These are phyloP conservation scores for Nomada fucata DNA, from an alignment of 2,888 invertebrate genomes.

Conservation along the genomic window DNA sequence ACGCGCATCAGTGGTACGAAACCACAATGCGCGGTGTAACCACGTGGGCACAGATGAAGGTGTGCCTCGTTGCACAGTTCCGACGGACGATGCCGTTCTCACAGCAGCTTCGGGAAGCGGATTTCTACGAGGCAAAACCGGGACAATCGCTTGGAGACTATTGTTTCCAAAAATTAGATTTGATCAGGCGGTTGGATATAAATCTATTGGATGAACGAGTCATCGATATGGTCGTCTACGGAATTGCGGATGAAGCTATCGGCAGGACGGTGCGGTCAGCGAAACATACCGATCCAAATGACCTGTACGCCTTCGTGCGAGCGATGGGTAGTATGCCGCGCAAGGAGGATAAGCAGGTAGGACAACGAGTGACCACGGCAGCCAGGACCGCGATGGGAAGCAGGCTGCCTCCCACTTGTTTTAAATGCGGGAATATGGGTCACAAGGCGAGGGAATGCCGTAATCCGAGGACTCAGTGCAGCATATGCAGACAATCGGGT, in stretches of 20 bases:
- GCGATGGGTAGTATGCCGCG: conserved; percentile 1
- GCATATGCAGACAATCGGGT: background rate
- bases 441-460: background rate
- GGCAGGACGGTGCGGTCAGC: conserved; percentile 1
- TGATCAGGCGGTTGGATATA: conserved; percentile 1
- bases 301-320: conserved; percentile 3
- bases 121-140: conserved; percentile 1
- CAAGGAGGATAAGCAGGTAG: background rate
- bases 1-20: conserved; percentile 21
- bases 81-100: conserved; percentile 19
- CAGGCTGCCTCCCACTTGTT: background rate
- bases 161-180: conserved; percentile 33
- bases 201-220: conserved; percentile 1
- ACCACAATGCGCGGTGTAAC: background rate
- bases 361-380: too few species aligned
- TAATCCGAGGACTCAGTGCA: background rate
- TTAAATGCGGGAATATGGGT: background rate
- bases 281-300: background rate
- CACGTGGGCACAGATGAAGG: background rate
- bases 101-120: conserved; percentile 11
- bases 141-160: conserved; percentile 20
- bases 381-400: too few species aligned
- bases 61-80: background rate
- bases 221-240: conserved; percentile 24
- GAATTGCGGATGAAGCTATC: conserved; percentile 16